Percentiles rank a stretch among this genome's conserved stretches.
Conservation (phyloP, 2,797 vertebrate genomes). For the Argyrosomus regius region DNA sequence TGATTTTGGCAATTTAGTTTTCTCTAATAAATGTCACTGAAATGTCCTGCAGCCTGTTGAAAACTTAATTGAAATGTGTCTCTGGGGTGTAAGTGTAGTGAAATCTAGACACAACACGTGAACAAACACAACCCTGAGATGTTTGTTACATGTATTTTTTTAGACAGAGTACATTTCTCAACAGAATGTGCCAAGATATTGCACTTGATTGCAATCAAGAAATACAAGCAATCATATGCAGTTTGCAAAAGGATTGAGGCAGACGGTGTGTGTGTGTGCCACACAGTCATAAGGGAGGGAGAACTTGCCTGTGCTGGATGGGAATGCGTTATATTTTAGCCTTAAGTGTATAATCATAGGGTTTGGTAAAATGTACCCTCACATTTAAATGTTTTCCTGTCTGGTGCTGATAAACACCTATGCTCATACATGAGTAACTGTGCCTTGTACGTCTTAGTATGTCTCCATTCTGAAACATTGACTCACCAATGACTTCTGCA, state of each 20-base stretch:
- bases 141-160: slow-evolving; percentile 6
- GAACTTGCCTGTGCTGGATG: slow-evolving; percentile 77
- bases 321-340: slow-evolving; percentile 82
- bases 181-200: slow-evolving; percentile 9
- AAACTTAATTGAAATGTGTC: slow-evolving; percentile 7
- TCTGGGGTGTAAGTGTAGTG: background rate
- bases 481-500: slow-evolving; percentile 41
- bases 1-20: slow-evolving; percentile 30
- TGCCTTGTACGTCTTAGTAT: slow-evolving; percentile 14
- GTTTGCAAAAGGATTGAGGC: slow-evolving; percentile 32
- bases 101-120: slow-evolving; percentile 14
- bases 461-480: slow-evolving; percentile 40
- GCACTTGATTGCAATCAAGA: slow-evolving; percentile 35
- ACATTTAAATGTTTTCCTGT: slow-evolving; percentile 81
- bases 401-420: slow-evolving; percentile 82
- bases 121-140: slow-evolving; percentile 4
- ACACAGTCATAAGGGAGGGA: slow-evolving; percentile 56
- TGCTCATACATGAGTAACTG: slow-evolving; percentile 64
- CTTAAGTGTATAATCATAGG: slow-evolving; percentile 85
- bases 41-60: background rate
- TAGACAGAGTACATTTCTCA: background rate
- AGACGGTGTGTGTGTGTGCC: slow-evolving; percentile 43
- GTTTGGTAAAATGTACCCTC: slow-evolving; percentile 74
- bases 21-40: slow-evolving; percentile 39
- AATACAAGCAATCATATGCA: slow-evolving; percentile 30